phyloP scores from a whole-genome alignment of 2,797 vertebrate species.

The Pseudochaenichthys georgianus region DNA sequence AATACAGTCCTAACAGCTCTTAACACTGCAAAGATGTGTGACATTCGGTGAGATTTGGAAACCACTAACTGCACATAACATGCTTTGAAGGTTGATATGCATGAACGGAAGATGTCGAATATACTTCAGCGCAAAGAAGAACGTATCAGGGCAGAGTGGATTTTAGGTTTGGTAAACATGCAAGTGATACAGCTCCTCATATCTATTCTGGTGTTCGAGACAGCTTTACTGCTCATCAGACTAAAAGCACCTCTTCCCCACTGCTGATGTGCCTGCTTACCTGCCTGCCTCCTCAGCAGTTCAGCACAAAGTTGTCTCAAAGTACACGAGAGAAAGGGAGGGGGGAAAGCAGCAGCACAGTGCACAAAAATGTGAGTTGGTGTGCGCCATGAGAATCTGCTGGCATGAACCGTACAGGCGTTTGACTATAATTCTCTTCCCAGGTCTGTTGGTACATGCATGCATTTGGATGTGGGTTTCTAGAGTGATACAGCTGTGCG shows the following conservation, averaged over 20 bases:
- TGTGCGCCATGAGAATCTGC: conserved; percentile 25
- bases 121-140: background rate
- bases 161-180: conserved; percentile 46
- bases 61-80: background rate
- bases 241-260: conserved; percentile 78
- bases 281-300: conserved; percentile 80
- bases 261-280: conserved; percentile 77
- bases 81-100: conserved; percentile 20
- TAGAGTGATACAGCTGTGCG: background rate
- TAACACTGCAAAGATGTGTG: conserved; percentile 29
- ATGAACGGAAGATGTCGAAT: background rate
- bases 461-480: conserved; percentile 23
- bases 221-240: conserved; percentile 78
- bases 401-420: conserved; percentile 21
- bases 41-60: conserved; percentile 29
- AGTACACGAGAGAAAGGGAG: conserved; percentile 53
- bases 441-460: conserved; percentile 31
- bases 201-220: conserved; percentile 65
- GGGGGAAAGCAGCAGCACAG: conserved; percentile 27
- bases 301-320: conserved; percentile 74
- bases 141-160: background rate
- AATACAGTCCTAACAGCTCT: conserved; percentile 41
- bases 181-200: conserved; percentile 55
- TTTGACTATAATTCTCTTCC: conserved; percentile 36
- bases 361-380: conserved; percentile 20